Conservation (phyloP, 2,888 invertebrate genomes). For the Ormyrus labotus region DNA sequence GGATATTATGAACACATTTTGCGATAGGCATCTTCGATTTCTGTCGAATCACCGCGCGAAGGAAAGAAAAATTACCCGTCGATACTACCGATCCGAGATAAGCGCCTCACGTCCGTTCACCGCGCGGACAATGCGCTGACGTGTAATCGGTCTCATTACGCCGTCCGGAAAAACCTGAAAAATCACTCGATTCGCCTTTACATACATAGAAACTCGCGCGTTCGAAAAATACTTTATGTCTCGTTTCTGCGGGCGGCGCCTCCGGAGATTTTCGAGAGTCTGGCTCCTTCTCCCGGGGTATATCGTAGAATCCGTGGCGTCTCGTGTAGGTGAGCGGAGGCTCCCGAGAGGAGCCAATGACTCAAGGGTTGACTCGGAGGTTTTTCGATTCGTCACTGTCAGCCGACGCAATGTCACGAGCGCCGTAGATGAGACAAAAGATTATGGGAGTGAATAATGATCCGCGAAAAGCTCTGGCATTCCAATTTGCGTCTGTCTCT, state of each 20-base stretch:
- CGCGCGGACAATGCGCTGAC: not conserved
- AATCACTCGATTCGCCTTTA: too few relatives aligned
- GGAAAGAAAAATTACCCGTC: conserved; percentile 48
- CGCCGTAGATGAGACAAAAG: conserved; percentile 72
- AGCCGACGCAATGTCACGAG: conserved; percentile 73
- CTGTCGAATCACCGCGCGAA: conserved; percentile 50
- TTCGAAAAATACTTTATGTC: not conserved
- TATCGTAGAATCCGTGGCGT: not conserved
- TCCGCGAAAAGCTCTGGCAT: conserved; percentile 70
- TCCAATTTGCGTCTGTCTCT: conserved; percentile 31
- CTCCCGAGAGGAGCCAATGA: conserved; percentile 61
- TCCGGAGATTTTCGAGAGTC: not conserved
- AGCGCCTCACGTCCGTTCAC: not conserved
- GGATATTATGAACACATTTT: conserved; percentile 46
- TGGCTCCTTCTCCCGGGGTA: not conserved
- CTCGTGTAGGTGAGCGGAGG: conserved; percentile 1
- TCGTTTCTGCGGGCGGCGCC: not conserved
- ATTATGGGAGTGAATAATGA: conserved; percentile 75
- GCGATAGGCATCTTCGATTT: conserved; percentile 50
- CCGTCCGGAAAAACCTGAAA: not conserved
- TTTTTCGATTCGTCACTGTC: conserved; percentile 76
- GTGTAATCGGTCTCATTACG: not conserved
- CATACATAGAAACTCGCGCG: too few relatives aligned
- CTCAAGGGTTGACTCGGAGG: conserved; percentile 72
- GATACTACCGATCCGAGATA: conserved; percentile 24